Evolutionary conservation across 2,797 vertebrate genomes (phyloP).

Genomic region (Amblyopsis hoosieri): DNA sequence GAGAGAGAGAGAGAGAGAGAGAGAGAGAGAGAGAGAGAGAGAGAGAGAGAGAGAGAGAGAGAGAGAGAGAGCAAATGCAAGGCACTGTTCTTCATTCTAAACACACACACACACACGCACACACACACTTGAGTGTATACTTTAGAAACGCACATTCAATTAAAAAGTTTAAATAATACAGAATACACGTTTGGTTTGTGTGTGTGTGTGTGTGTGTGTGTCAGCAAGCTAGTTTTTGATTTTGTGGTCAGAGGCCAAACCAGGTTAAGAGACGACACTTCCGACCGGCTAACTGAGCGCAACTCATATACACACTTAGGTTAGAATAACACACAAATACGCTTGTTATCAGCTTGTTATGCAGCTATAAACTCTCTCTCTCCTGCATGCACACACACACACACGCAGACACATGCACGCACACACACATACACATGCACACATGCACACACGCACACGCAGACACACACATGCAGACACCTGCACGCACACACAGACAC

Average conservation of each 20-base stretch:
- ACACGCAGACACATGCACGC: neutral
- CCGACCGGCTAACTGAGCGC: conserved; percentile 5
- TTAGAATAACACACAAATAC: too few relatives aligned
- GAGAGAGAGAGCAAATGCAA: conserved; percentile 1
- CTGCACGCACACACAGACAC: neutral
- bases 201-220: neutral
- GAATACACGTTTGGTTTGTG: neutral
- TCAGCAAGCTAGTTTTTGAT: conserved; percentile 2
- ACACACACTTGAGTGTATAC: neutral
- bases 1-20: too few relatives aligned
- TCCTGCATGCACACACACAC: conserved; percentile 1
- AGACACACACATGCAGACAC: too few relatives aligned
- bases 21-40: neutral
- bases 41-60: neutral
- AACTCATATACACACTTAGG: conserved; percentile 5
- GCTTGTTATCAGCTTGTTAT: too few relatives aligned
- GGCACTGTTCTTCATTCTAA: too few relatives aligned
- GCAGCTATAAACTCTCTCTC: too few relatives aligned
- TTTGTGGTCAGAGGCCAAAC: neutral
- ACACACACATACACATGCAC: neutral
- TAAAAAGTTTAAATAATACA: neutral
- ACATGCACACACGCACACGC: neutral
- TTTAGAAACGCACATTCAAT: neutral
- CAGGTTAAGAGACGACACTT: conserved; percentile 10
- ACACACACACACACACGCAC: neutral